phyloP scores from a whole-genome alignment of 2,888 invertebrate genomes.

The Trissonchulus sp. region DNA sequence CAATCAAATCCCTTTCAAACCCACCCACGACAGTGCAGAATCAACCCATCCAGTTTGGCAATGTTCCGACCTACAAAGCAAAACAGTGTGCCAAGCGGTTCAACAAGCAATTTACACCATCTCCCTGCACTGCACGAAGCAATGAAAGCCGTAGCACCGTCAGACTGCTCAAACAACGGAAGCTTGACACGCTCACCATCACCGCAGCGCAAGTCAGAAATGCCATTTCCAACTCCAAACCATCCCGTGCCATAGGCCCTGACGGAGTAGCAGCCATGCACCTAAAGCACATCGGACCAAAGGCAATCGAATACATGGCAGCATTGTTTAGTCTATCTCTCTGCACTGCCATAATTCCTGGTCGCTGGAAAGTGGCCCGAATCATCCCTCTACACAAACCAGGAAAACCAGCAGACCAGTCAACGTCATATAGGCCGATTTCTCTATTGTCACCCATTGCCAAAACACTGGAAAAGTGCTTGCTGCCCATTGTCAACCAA shows the following conservation, averaged over 20 bases:
- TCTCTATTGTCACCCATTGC: constrained; percentile 12
- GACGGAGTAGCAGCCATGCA: constrained; percentile 1
- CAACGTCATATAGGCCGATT: constrained; percentile 6
- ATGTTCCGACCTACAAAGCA: too few species aligned
- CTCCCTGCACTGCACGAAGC: too few species aligned
- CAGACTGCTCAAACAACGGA: too few species aligned
- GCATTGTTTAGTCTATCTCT: background rate
- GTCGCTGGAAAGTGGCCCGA: background rate
- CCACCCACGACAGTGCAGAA: too few species aligned
- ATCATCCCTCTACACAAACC: constrained; percentile 14
- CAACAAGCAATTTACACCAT: too few species aligned
- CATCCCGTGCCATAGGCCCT: constrained; percentile 4
- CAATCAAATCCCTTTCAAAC: too few species aligned
- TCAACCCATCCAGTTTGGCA: too few species aligned
- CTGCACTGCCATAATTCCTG: background rate
- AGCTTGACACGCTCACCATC: too few species aligned
- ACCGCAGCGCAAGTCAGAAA: background rate
- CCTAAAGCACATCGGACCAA: background rate
- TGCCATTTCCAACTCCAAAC: background rate
- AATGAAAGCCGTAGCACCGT: too few species aligned
- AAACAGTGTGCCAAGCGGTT: too few species aligned
- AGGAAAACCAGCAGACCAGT: constrained; percentile 7
- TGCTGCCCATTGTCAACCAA: background rate
- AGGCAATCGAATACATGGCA: background rate
- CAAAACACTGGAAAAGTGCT: background rate